Conservation (phyloP, 2,113 vertebrate species). For the Paedocypris sp. region DNA sequence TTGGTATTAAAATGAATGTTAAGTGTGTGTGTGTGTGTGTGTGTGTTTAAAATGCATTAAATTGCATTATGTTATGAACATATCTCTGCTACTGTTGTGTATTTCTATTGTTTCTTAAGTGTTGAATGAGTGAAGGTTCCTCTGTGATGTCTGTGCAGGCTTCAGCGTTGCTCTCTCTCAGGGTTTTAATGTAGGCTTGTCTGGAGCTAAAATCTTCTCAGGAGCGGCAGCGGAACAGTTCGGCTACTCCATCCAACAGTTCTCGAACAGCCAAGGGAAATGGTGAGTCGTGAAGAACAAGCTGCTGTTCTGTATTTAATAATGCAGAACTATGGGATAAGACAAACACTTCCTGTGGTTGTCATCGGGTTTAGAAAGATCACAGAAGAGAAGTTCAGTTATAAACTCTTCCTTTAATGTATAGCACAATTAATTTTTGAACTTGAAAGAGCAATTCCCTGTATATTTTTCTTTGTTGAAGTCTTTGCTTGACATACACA, state of each 20-base stretch:
- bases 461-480: no score
- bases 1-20: no score
- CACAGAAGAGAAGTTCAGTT: background rate
- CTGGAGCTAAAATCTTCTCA: conserved; percentile 63
- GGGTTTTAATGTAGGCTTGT: conserved; percentile 68
- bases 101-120: background rate
- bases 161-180: conserved; percentile 47
- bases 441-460: no score
- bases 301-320: no score
- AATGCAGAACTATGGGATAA: no score
- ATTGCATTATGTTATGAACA: no score
- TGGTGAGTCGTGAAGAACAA: conserved; percentile 58
- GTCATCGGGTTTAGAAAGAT: background rate
- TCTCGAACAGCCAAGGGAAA: conserved; percentile 61
- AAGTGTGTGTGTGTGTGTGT: no score
- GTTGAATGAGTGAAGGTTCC: background rate
- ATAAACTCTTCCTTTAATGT: no score
- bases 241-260: conserved; percentile 71
- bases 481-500: no score
- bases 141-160: conserved; percentile 43
- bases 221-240: conserved; percentile 63
- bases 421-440: no score
- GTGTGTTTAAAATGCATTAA: no score
- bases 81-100: background rate
- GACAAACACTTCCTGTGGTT: conserved; percentile 12